Conservation (phyloP, 2,888 invertebrate species). For the Athalia cordata region DNA sequence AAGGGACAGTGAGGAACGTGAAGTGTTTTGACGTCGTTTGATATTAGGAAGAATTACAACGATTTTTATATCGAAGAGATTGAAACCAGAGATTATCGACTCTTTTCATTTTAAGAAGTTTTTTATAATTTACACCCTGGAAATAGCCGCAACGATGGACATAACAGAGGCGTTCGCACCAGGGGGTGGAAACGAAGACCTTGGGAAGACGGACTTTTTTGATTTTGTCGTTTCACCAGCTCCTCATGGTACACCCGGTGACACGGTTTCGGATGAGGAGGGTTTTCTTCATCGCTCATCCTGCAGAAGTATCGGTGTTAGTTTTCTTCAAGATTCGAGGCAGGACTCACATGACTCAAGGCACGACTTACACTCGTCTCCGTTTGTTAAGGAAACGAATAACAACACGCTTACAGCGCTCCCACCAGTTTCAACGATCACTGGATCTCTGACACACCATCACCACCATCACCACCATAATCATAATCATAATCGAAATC, state of each 20-base stretch:
- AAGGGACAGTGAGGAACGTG: background rate
- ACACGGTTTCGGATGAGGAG: slow-evolving; percentile 81
- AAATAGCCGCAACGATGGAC: slow-evolving; percentile 77
- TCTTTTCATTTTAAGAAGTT: too few species aligned
- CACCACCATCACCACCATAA: slow-evolving; percentile 58
- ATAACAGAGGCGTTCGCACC: slow-evolving; percentile 87
- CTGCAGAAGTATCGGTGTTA: slow-evolving; percentile 61
- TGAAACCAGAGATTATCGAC: too few species aligned
- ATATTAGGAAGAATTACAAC: background rate
- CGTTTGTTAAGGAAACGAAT: slow-evolving; percentile 76
- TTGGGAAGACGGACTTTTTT: slow-evolving; percentile 92
- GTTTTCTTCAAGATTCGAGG: slow-evolving; percentile 59
- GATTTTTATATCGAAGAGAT: background rate
- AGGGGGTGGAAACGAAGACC: slow-evolving; percentile 78
- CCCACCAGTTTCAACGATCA: slow-evolving; percentile 70
- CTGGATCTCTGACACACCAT: slow-evolving; percentile 68
- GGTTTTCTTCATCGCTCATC: slow-evolving; percentile 74
- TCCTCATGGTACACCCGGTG: slow-evolving; percentile 63
- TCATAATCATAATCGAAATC: slow-evolving; percentile 58
- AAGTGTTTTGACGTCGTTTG: slow-evolving; percentile 13
- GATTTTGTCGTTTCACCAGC: slow-evolving; percentile 89
- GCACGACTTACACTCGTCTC: slow-evolving; percentile 60
- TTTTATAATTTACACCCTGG: too few species aligned
- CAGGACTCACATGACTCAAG: slow-evolving; percentile 62
- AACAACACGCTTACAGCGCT: slow-evolving; percentile 77